phyloP scores from a whole-genome alignment of 1,140 invertebrate genomes.

The Pentalonia nigronervosa region DNA sequence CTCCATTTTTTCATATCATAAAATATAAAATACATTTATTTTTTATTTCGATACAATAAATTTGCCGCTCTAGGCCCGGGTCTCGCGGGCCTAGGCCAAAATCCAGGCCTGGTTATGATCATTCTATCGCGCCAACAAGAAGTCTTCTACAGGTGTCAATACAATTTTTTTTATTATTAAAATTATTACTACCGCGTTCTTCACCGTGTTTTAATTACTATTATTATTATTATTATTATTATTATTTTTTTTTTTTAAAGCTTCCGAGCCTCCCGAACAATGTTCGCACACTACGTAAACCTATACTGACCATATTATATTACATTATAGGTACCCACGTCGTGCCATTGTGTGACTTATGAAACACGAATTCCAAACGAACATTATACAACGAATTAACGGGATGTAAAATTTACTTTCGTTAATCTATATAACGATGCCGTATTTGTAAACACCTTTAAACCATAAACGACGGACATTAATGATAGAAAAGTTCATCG shows the following conservation, averaged over 20 bases:
- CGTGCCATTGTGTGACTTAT: background rate
- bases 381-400: background rate
- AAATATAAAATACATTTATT: too few species aligned
- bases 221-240: background rate
- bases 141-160: too few species aligned
- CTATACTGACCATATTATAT: too few species aligned
- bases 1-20: too few species aligned
- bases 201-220: background rate
- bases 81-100: too few species aligned
- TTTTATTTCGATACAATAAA: too few species aligned
- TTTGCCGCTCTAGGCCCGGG: too few species aligned
- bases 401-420: background rate
- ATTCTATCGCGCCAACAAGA: too few species aligned
- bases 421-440: background rate
- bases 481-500: background rate
- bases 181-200: background rate
- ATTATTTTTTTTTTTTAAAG: background rate
- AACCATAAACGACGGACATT: slow-evolving; percentile 1
- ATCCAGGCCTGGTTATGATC: too few species aligned
- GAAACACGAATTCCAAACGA: background rate
- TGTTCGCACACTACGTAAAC: too few species aligned
- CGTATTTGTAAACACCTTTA: slow-evolving; percentile 21
- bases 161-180: too few species aligned
- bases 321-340: background rate
- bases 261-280: too few species aligned